Percentiles rank a stretch among this genome's conserved stretches.
phyloP scores from a whole-genome alignment of 2,797 vertebrate species.

The Channallabes apus region DNA sequence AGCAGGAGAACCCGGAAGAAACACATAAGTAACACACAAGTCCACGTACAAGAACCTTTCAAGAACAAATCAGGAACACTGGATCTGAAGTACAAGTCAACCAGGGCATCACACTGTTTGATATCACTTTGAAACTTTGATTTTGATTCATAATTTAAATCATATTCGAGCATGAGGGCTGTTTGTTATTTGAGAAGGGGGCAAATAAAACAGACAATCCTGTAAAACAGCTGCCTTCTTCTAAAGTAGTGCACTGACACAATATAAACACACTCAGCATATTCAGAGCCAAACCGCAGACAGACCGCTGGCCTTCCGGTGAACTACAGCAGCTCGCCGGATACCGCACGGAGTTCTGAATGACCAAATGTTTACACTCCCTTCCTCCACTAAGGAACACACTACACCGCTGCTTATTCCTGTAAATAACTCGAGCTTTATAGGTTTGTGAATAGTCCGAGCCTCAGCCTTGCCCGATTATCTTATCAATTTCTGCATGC shows the following conservation, averaged over 20 bases:
- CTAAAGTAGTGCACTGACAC: neutral
- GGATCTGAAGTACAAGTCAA: neutral
- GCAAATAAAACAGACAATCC: neutral
- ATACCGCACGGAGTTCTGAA: neutral
- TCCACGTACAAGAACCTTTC: neutral
- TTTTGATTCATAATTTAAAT: neutral
- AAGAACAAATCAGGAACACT: neutral
- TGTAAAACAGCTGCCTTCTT: neutral
- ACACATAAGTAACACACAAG: neutral
- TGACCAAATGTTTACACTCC: neutral
- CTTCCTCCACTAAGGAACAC: neutral
- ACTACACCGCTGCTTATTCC: neutral
- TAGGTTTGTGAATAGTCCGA: neutral
- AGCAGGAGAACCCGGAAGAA: conserved; percentile 8
- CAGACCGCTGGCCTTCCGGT: conserved; percentile 13
- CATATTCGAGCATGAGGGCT: neutral
- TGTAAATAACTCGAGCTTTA: conserved; percentile 1
- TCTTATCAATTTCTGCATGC: neutral
- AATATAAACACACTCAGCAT: neutral
- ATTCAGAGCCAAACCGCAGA: neutral
- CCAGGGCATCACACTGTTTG: neutral
- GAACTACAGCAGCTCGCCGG: conserved; percentile 16
- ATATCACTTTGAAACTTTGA: neutral
- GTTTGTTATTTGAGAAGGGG: neutral
- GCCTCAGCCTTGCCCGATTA: neutral